phyloP scores from a whole-genome alignment of 1,140 invertebrate genomes.

The Brachionus calyciflorus region DNA sequence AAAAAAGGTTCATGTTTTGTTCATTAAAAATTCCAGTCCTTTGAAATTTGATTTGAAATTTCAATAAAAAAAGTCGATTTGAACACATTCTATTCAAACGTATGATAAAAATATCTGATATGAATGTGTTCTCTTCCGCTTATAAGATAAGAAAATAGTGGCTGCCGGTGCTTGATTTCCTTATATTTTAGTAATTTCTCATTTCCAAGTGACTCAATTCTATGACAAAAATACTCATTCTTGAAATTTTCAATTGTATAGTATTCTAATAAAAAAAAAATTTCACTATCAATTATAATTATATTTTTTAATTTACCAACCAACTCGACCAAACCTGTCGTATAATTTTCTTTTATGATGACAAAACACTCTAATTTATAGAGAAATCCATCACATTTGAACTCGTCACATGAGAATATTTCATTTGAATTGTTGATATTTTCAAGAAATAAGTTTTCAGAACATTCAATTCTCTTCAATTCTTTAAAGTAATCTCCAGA shows the following conservation, averaged over 20 bases:
- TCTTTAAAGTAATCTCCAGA: constrained; percentile 10
- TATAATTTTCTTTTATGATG: neutral
- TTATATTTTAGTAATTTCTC: neutral
- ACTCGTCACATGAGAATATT: neutral
- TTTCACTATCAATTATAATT: neutral
- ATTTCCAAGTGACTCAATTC: neutral
- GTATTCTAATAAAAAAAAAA: neutral
- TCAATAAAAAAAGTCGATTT: neutral
- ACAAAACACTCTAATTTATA: neutral
- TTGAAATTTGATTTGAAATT: neutral
- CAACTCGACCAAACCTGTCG: neutral
- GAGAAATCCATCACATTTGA: neutral
- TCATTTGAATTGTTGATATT: no score
- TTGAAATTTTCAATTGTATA: neutral
- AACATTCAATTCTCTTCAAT: neutral
- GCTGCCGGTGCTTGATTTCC: neutral
- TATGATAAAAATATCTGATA: neutral
- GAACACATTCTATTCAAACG: neutral
- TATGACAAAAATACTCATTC: neutral
- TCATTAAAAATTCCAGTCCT: no score
- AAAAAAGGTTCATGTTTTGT: no score
- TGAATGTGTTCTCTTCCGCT: neutral
- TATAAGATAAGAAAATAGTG: constrained; percentile 1
- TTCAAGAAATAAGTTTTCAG: neutral
- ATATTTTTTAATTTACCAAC: constrained; percentile 1